phyloP scores from a whole-genome alignment of 1,140 invertebrate species.

The Papilio glaucus region DNA sequence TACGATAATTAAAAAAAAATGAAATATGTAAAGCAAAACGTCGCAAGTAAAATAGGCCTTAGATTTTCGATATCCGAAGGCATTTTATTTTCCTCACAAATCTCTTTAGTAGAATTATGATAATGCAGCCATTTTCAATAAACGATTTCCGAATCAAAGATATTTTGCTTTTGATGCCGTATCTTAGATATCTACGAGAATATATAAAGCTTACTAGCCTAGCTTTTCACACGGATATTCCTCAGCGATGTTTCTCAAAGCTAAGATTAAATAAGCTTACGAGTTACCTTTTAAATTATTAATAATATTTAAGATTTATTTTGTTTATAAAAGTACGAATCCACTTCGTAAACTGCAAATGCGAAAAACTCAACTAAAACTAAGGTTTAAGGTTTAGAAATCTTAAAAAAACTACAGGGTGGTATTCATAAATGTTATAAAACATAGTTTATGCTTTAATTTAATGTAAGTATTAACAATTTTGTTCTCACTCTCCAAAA shows the following conservation, averaged over 20 bases:
- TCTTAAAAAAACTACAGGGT: too few relatives aligned
- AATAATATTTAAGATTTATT: too few relatives aligned
- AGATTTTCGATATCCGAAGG: constrained; percentile 25
- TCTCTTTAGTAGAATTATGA: constrained; percentile 33
- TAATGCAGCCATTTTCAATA: constrained; percentile 34
- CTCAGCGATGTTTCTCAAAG: not conserved
- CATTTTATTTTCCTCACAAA: constrained; percentile 27
- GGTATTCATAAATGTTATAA: too few relatives aligned
- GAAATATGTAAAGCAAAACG: not conserved
- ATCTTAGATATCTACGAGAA: constrained; percentile 19
- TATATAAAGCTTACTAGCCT: constrained; percentile 14
- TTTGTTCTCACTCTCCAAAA: not conserved
- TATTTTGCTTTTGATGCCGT: constrained; percentile 29
- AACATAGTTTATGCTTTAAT: too few relatives aligned
- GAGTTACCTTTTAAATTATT: too few relatives aligned
- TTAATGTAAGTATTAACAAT: too few relatives aligned
- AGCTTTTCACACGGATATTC: not conserved
- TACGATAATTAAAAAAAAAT: not conserved
- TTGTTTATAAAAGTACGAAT: too few relatives aligned
- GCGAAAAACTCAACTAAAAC: too few relatives aligned
- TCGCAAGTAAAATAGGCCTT: not conserved
- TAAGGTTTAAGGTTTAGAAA: too few relatives aligned
- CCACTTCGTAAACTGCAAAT: too few relatives aligned
- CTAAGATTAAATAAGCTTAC: too few relatives aligned
- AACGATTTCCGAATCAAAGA: constrained; percentile 29